Percentiles rank a stretch among this genome's conserved stretches.
phyloP scores from a whole-genome alignment of 2,888 invertebrate species.

The Hipparchia semele region DNA sequence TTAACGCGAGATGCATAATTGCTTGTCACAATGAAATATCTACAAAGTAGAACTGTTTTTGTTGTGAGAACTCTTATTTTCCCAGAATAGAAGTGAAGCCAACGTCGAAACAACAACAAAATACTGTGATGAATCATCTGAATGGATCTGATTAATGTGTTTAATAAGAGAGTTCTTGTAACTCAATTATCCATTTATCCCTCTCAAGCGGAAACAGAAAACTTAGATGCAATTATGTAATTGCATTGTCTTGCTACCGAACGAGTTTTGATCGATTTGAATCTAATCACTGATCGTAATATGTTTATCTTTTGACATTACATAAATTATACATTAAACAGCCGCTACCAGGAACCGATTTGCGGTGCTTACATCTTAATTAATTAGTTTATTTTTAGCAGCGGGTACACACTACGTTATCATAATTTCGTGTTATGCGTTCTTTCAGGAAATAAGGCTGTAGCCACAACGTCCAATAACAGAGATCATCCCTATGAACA shows the following conservation, averaged over 20 bases:
- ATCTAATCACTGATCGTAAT: slow-evolving; percentile 46
- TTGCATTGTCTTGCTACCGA: slow-evolving; percentile 43
- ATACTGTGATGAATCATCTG: slow-evolving; percentile 29
- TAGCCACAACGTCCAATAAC: slow-evolving; percentile 63
- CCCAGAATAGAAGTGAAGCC: slow-evolving; percentile 14
- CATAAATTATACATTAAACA: slow-evolving; percentile 40
- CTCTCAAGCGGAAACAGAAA: background rate
- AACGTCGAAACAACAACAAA: slow-evolving; percentile 20
- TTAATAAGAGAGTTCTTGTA: background rate
- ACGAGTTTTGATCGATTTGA: slow-evolving; percentile 38
- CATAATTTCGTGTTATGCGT: background rate
- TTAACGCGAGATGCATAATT: background rate
- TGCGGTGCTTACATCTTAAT: slow-evolving; percentile 33
- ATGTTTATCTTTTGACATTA: slow-evolving; percentile 37
- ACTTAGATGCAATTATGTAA: slow-evolving; percentile 19
- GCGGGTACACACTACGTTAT: background rate
- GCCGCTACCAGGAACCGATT: slow-evolving; percentile 50
- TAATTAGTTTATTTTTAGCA: slow-evolving; percentile 25
- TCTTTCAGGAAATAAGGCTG: slow-evolving; percentile 62
- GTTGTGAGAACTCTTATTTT: background rate
- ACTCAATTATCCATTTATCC: slow-evolving; percentile 9
- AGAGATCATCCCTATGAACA: slow-evolving; percentile 88
- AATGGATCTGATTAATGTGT: slow-evolving; percentile 22
- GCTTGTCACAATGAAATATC: background rate
- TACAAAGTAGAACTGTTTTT: background rate